A percentile compares a stretch with the other conserved stretches of the same genome.
Evolutionary conservation across 2,113 vertebrate genomes (phyloP).

Genomic region (Strigops habroptila): DNA sequence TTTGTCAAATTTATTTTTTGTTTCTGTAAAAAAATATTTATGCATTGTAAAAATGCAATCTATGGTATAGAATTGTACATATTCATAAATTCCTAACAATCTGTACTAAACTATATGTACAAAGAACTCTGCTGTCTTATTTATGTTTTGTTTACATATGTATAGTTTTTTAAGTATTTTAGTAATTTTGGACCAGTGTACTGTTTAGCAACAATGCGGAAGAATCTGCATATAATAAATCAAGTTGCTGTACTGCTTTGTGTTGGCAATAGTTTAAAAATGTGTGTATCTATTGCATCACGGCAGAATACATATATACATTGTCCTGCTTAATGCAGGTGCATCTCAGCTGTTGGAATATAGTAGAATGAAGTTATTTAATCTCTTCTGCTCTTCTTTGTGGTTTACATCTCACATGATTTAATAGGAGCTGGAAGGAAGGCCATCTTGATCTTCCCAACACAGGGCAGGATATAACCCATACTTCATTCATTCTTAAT

Average conservation of each 20-base stretch:
- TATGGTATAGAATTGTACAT: slow-evolving; percentile 77
- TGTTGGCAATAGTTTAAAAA: slow-evolving; percentile 64
- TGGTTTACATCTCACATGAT: neutral
- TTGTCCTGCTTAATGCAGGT: neutral
- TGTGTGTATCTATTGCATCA: neutral
- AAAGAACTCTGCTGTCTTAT: slow-evolving; percentile 84
- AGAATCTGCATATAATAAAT: slow-evolving; percentile 85
- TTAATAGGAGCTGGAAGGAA: neutral
- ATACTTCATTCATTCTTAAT: neutral
- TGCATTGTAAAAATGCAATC: slow-evolving; percentile 75
- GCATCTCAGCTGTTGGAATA: neutral
- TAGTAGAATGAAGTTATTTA: neutral
- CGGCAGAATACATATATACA: neutral
- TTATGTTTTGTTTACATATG: slow-evolving; percentile 93
- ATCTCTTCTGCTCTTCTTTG: neutral
- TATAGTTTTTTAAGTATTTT: slow-evolving; percentile 92
- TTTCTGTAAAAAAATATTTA: slow-evolving; percentile 73
- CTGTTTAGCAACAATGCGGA: slow-evolving; percentile 86
- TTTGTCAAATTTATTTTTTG: slow-evolving; percentile 72
- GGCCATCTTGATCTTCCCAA: neutral
- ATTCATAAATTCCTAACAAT: slow-evolving; percentile 71
- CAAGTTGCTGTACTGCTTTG: slow-evolving; percentile 74
- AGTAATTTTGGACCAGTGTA: slow-evolving; percentile 89
- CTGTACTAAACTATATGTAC: slow-evolving; percentile 79
- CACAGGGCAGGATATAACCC: neutral